Conservation (phyloP, 1,140 invertebrate species). For the Gyrodactylus bullatarudis region DNA sequence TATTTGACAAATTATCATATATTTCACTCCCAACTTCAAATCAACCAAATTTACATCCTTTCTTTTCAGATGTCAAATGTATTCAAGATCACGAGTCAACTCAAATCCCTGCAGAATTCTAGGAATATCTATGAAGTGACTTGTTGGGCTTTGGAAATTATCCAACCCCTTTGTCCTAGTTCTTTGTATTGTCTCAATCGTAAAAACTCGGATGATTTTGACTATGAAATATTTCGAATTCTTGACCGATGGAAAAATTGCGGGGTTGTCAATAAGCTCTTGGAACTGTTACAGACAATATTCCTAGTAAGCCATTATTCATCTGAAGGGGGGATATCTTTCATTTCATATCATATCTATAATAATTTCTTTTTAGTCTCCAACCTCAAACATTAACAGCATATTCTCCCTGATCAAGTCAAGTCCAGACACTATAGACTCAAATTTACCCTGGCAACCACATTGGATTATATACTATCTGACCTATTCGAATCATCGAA, state of each 20-base stretch:
- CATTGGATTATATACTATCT: too few species aligned
- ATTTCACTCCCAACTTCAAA: too few species aligned
- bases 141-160: background rate
- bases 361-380: too few species aligned
- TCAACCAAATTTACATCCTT: too few species aligned
- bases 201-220: background rate
- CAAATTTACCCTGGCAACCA: too few species aligned
- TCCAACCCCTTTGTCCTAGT: background rate
- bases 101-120: background rate
- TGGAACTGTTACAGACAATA: background rate
- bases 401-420: too few species aligned
- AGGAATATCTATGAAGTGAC: background rate
- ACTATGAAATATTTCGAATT: background rate
- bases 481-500: too few species aligned
- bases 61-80: background rate
- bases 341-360: too few species aligned
- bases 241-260: background rate
- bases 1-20: too few species aligned
- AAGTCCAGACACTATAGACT: too few species aligned
- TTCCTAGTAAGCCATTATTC: background rate
- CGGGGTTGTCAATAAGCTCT: background rate
- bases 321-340: too few species aligned
- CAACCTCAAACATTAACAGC: too few species aligned
- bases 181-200: background rate
- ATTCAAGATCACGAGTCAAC: background rate